Conservation (phyloP, 1,140 invertebrate genomes). For the Propsilocerus akamusi region DNA sequence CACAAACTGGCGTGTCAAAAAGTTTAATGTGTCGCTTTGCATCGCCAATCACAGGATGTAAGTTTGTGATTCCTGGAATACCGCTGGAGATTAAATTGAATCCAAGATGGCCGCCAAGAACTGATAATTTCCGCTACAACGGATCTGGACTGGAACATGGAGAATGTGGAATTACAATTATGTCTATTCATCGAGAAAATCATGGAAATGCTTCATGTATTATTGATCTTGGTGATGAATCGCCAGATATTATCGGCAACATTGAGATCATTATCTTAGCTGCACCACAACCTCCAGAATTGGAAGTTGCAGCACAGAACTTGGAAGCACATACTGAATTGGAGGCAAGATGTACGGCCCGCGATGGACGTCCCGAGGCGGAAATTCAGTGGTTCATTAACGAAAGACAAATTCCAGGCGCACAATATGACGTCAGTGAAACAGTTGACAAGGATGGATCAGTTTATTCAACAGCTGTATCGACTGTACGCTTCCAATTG, state of each 20-base stretch:
- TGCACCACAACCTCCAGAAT: constrained; percentile 33
- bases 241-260: constrained; percentile 30
- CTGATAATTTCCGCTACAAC: constrained; percentile 21
- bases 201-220: constrained; percentile 48
- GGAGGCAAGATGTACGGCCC: constrained; percentile 40
- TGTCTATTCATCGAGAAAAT: constrained; percentile 34
- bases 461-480: constrained; percentile 37
- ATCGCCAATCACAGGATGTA: constrained; percentile 12
- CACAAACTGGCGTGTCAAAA: constrained; percentile 24
- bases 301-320: constrained; percentile 23
- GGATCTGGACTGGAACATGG: constrained; percentile 34
- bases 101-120: neutral
- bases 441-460: constrained; percentile 22
- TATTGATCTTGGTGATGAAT: constrained; percentile 23
- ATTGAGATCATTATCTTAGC: constrained; percentile 47
- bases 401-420: constrained; percentile 33
- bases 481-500: constrained; percentile 33
- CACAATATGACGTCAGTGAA: constrained; percentile 26
- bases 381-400: constrained; percentile 45
- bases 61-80: neutral
- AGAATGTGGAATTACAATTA: constrained; percentile 46
- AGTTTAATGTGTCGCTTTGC: constrained; percentile 26
- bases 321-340: constrained; percentile 39
- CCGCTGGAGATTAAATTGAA: neutral
- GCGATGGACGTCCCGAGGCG: constrained; percentile 45